phyloP scores from a whole-genome alignment of 2,888 invertebrate species.

The Brachyopa scutellaris region DNA sequence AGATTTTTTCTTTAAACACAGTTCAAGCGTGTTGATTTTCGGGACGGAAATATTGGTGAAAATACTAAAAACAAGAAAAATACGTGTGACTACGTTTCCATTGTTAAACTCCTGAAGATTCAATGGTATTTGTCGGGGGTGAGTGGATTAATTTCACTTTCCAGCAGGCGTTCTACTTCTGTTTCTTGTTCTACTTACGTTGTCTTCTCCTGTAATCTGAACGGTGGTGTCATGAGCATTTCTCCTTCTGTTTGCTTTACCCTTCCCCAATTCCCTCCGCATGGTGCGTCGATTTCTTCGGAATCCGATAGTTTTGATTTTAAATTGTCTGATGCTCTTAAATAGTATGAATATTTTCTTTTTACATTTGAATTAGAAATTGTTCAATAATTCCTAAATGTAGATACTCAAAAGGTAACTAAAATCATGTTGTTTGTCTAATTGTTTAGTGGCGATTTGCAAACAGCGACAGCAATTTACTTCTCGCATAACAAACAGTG shows the following conservation, averaged over 20 bases:
- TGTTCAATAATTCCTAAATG: too few relatives aligned
- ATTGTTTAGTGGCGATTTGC: slow-evolving; percentile 22
- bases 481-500: slow-evolving; percentile 22
- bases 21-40: slow-evolving; percentile 20
- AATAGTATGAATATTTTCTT: too few relatives aligned
- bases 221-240: slow-evolving; percentile 55
- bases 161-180: slow-evolving; percentile 54
- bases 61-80: slow-evolving; percentile 4
- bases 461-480: slow-evolving; percentile 7
- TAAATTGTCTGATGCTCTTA: too few relatives aligned
- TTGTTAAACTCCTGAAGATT: slow-evolving; percentile 62
- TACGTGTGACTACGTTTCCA: slow-evolving; percentile 22
- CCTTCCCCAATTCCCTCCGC: background rate
- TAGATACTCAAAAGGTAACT: slow-evolving; percentile 4
- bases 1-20: slow-evolving; percentile 42
- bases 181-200: slow-evolving; percentile 56
- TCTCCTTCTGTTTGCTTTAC: background rate
- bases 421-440: slow-evolving; percentile 38
- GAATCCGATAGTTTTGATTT: background rate
- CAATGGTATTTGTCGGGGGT: slow-evolving; percentile 67
- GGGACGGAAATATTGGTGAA: too few relatives aligned
- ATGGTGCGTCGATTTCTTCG: slow-evolving; percentile 23
- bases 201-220: slow-evolving; percentile 47
- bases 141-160: slow-evolving; percentile 72
- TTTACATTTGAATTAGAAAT: too few relatives aligned